Evolutionary conservation across 2,888 invertebrate genomes (phyloP), one percentile per base, ranked within the genome.

Genomic region (Pristionchus fissidentatus): DNA sequence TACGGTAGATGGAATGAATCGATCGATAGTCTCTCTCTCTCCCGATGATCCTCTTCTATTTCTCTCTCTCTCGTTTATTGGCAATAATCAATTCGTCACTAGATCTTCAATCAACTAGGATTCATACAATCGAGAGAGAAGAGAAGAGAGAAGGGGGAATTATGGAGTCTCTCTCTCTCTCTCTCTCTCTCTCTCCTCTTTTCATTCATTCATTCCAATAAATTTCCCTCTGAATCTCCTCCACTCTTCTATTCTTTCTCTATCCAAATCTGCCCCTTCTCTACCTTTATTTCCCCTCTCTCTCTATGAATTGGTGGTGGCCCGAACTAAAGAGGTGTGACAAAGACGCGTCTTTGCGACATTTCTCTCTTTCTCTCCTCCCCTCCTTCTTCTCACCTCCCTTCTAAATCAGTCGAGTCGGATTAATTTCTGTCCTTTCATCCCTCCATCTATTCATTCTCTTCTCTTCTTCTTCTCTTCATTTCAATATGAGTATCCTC

Each of bases 391-490:
- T 55, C n/a, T 35, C 55, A 13, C 52, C 55, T 78, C 78, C 13
- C 78, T 22, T 52, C n/a, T 55, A 49, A 78, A 52, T 78, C 38
- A 78, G 78, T 43, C 49, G 22, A n/a, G 75, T 49, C 75, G 43
- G 75, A 43, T 75, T 75, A 49, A 43, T 75, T 75, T 75, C 75
- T 75, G 75, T 75, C 57, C 57, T 57, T 57, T 57, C 57, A 57
- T 57, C 57, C 22, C n/a, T 57, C 26, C 57, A 57, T 57, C 26
- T 26, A 57, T 57, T 57, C 57, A 57, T 26, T 57, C 43, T 75
- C 75, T 35, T 66, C 66, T 32, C 22, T 66, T 35, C 57, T 57
- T 66, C 35, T 35, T 19, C 66, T 38, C 38, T 66, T 66, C 66
- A 66, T 66, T 66, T 66, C 66, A 66, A 66, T 66, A 66, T 66